These are phyloP conservation scores for Xanthostigma xanthostigma DNA, from an alignment of 2,888 invertebrate genomes.

Conservation along the genomic window DNA sequence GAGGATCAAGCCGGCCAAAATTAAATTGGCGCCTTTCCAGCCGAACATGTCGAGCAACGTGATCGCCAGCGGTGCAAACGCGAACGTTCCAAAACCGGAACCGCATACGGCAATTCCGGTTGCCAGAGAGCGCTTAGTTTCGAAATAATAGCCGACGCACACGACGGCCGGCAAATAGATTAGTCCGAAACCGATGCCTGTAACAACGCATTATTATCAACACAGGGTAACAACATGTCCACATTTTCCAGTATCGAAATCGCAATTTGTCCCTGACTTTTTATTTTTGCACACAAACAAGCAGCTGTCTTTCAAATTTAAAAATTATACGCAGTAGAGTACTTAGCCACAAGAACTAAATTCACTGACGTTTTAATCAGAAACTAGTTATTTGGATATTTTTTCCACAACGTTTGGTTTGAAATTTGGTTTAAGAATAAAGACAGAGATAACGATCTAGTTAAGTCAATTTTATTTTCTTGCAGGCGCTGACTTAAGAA, in stretches of 20 bases:
- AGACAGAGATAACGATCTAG: too few species aligned
- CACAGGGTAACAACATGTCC: background rate
- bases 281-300: too few species aligned
- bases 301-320: too few species aligned
- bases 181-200: conserved; percentile 84
- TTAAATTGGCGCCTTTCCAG: conserved; percentile 83
- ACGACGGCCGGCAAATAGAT: conserved; percentile 94
- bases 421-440: too few species aligned
- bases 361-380: too few species aligned
- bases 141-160: conserved; percentile 94
- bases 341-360: too few species aligned
- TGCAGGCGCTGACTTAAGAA: too few species aligned
- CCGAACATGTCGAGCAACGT: conserved; percentile 60
- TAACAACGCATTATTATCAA: conserved; percentile 15
- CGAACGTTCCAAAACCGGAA: conserved; percentile 89
- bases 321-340: too few species aligned
- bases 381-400: too few species aligned
- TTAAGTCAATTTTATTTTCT: too few species aligned
- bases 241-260: background rate
- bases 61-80: conserved; percentile 83
- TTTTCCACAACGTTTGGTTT: too few species aligned
- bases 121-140: conserved; percentile 84
- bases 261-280: background rate
- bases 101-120: conserved; percentile 94
- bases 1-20: conserved; percentile 82